Conservation (phyloP, 2,797 vertebrate genomes). For the Pygocentrus nattereri region DNA sequence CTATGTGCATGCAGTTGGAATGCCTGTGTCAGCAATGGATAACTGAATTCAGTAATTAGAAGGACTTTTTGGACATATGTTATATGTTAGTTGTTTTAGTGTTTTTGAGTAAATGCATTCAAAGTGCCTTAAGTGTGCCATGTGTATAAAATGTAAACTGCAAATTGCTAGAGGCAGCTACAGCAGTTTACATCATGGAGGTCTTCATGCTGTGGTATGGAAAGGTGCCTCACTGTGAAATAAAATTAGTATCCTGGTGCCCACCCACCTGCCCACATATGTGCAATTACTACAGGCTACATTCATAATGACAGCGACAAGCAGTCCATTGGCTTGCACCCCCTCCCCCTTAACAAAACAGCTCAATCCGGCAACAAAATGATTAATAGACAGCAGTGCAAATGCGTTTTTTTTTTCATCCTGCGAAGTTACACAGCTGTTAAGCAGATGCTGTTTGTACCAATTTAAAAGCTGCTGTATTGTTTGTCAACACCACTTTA, state of each 20-base stretch:
- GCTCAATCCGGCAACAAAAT: slow-evolving; percentile 70
- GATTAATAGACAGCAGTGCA: slow-evolving; percentile 73
- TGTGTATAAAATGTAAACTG: background rate
- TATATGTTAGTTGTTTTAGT: too few relatives aligned
- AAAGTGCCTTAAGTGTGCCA: background rate
- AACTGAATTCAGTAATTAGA: too few relatives aligned
- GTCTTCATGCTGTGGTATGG: slow-evolving; percentile 30
- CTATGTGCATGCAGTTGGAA: too few relatives aligned
- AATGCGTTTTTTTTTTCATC: slow-evolving; percentile 64
- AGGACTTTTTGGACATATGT: too few relatives aligned
- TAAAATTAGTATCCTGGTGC: slow-evolving; percentile 49
- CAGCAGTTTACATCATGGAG: background rate
- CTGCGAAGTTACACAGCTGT: slow-evolving; percentile 75
- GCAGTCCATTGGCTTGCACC: slow-evolving; percentile 67
- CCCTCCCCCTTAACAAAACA: slow-evolving; percentile 62
- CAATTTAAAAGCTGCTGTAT: slow-evolving; percentile 77
- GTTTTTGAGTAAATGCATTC: background rate
- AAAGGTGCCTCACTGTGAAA: slow-evolving; percentile 61
- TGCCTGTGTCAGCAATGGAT: too few relatives aligned
- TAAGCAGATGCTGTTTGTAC: slow-evolving; percentile 82
- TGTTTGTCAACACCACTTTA: slow-evolving; percentile 81
- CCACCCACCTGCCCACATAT: slow-evolving; percentile 57
- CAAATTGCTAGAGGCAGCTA: background rate
- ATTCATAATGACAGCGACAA: slow-evolving; percentile 71
- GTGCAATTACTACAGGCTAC: slow-evolving; percentile 66